phyloP scores from a whole-genome alignment of 2,888 invertebrate genomes.

The Eupsilia transversa region DNA sequence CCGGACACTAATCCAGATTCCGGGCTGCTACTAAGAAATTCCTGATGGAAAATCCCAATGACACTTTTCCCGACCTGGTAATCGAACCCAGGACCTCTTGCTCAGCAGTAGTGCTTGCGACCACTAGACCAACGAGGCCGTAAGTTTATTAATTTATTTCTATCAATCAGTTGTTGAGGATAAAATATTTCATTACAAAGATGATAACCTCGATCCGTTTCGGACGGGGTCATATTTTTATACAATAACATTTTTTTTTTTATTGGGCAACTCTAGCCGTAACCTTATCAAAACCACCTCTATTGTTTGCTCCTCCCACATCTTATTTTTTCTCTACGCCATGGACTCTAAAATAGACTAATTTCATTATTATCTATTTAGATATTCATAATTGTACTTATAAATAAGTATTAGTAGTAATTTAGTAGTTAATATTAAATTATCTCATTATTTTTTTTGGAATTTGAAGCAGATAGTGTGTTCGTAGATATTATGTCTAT shows the following conservation, averaged over 20 bases:
- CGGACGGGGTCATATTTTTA: conserved; percentile 51
- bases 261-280: conserved; percentile 9
- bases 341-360: conserved; percentile 29
- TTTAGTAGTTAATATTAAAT: conserved; percentile 52
- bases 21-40: no score
- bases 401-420: conserved; percentile 50
- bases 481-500: conserved; percentile 60
- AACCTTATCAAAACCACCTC: conserved; percentile 12
- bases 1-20: no score
- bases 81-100: no score
- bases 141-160: conserved; percentile 54
- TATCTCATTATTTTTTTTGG: conserved; percentile 59
- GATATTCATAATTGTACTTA: conserved; percentile 59
- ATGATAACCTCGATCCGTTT: conserved; percentile 29
- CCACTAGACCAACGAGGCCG: no score
- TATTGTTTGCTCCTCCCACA: conserved; percentile 5
- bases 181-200: conserved; percentile 24
- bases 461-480: conserved; percentile 46
- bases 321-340: conserved; percentile 31
- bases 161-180: conserved; percentile 30
- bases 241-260: conserved; percentile 45
- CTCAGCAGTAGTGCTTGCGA: no score
- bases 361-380: conserved; percentile 48
- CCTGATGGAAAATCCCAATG: no score
- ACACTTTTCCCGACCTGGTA: no score